A percentile compares a stretch with the other conserved stretches of the same genome.
Evolutionary conservation across 37 sponge, comb jelly and placozoan species (phyloP).

Genomic region (Crambe crambe): DNA sequence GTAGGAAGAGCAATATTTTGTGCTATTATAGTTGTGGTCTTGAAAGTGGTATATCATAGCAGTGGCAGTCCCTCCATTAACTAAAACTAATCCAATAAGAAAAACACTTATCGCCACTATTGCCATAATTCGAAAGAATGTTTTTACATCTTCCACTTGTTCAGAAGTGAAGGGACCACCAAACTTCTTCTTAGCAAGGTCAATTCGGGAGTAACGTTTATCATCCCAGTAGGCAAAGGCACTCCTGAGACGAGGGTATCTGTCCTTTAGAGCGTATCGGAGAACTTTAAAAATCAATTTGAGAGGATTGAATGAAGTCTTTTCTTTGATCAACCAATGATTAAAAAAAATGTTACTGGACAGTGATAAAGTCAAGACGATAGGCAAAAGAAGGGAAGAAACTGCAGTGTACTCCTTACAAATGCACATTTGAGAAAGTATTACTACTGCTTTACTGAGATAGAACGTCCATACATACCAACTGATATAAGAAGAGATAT

Average conservation of each 20-base stretch:
- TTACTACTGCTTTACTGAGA: not conserved
- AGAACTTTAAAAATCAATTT: not conserved
- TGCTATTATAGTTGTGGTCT: too few species aligned
- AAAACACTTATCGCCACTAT: not conserved
- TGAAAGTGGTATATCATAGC: not conserved
- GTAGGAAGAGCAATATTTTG: too few species aligned
- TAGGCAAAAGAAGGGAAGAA: not conserved
- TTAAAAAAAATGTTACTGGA: not conserved
- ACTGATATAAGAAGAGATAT: not conserved
- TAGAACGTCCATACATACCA: constrained; percentile 4
- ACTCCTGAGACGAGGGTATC: not conserved
- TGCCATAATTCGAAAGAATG: constrained; percentile 3
- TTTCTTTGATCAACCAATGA: not conserved
- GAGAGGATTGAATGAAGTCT: not conserved
- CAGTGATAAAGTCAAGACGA: not conserved
- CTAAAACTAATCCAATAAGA: not conserved
- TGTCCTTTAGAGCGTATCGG: not conserved
- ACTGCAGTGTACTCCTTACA: not conserved
- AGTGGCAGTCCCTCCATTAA: not conserved
- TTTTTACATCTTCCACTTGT: constrained; percentile 3
- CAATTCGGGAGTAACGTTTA: not conserved
- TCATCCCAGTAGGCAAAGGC: not conserved
- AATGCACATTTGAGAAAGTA: not conserved
- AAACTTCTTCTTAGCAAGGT: not conserved
- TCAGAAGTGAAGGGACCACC: not conserved